Evolutionary conservation across 2,113 vertebrate species (phyloP).

Genomic region (Callipepla squamata): DNA sequence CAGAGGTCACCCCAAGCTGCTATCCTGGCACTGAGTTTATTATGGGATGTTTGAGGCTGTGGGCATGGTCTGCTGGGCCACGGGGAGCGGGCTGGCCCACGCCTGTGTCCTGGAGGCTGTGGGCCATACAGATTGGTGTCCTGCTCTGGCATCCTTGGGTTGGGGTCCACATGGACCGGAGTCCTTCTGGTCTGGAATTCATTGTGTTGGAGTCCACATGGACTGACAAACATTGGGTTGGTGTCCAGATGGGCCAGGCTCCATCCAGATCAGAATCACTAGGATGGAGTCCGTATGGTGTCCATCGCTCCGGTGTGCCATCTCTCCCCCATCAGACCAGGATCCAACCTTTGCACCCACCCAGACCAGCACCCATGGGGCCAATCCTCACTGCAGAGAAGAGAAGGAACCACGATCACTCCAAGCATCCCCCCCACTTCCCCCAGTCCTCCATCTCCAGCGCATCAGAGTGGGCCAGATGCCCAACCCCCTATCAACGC

Average conservation of each 20-base stretch:
- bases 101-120: no score
- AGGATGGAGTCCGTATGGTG: no score
- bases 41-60: not conserved
- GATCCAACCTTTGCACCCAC: not conserved
- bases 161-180: not conserved
- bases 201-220: accelerated
- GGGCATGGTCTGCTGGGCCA: not conserved
- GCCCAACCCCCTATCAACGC: not conserved
- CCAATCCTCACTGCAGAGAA: not conserved
- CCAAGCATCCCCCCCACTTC: no score
- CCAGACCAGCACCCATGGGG: accelerated
- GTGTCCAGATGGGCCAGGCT: not conserved
- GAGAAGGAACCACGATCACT: accelerated
- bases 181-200: accelerated
- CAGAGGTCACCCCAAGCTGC: not conserved
- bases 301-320: not conserved
- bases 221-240: not conserved
- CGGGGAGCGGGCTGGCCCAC: accelerated
- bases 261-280: no score
- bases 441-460: no score
- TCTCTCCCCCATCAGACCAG: not conserved
- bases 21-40: not conserved
- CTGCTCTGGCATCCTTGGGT: not conserved
- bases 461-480: accelerated
- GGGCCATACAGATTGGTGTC: no score